A percentile compares a stretch with the other conserved stretches of the same genome.
Evolutionary conservation across 2,797 vertebrate genomes (phyloP).

Genomic region (Clarias platycephalus): DNA sequence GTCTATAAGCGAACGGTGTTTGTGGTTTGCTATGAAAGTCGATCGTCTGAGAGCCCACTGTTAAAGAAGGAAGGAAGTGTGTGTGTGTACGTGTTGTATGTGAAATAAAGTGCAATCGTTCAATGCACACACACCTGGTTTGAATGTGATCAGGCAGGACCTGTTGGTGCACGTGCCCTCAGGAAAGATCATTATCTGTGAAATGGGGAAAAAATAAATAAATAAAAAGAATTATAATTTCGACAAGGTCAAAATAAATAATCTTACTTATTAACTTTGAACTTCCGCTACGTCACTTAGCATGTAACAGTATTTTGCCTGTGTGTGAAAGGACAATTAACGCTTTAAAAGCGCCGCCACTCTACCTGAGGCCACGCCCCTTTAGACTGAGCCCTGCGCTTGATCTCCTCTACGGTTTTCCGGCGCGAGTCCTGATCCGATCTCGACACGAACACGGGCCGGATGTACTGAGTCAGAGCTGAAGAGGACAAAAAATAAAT

Average conservation of each 20-base stretch:
- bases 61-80: slow-evolving; percentile 17
- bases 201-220: background rate
- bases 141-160: slow-evolving; percentile 97
- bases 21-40: background rate
- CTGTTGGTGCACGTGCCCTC: slow-evolving; percentile 98
- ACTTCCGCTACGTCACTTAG: too few species aligned
- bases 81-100: background rate
- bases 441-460: slow-evolving; percentile 93
- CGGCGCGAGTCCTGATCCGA: slow-evolving; percentile 93
- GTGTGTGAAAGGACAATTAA: background rate
- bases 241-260: too few species aligned
- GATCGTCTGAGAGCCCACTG: too few species aligned
- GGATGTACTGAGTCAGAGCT: slow-evolving; percentile 95
- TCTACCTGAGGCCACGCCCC: slow-evolving; percentile 94
- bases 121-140: slow-evolving; percentile 85
- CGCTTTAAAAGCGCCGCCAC: background rate
- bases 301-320: background rate
- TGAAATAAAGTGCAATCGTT: background rate
- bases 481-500: slow-evolving; percentile 25
- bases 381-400: slow-evolving; percentile 83
- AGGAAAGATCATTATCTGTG: slow-evolving; percentile 99
- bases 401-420: slow-evolving; percentile 96
- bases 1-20: background rate
- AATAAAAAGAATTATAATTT: too few species aligned
- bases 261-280: background rate